Evolutionary conservation across 2,888 invertebrate genomes (phyloP), one percentile per base, ranked within the genome.

Genomic region (Acanthacorydalis orientalis): DNA sequence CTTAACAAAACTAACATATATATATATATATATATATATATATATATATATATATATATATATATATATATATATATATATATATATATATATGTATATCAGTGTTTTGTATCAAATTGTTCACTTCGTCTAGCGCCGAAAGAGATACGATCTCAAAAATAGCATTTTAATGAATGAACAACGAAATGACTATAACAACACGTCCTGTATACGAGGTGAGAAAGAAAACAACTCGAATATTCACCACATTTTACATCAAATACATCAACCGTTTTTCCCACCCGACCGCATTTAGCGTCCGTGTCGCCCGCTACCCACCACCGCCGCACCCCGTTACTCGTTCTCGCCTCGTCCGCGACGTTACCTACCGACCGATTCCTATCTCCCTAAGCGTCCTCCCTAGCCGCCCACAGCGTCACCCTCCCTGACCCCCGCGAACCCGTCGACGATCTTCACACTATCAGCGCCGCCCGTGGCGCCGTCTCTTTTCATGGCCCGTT

Each of bases 341-440:
- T 46, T 39, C 48, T 48, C 49, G 44, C 49, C 48, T 48, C 46
- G 48, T 49, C 48, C 34, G 39, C 31, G 42, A 47, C 46, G 45
- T 44, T 37, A 37, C 42, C 38, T 38, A 12, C 39, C 34, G 32
- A 11, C 43, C 33, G 31, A 34, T 15, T 33, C 43, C 16, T 48
- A 44, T 44, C 34, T 48, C 35, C 48, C 46, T 48, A 6, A 2
- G 23, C 46, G 31, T 43, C 46, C 15, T 6, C 11, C 41, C 46
- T 48, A 6, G 3, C 3, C 46, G 31, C 38, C 46, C 15, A 14
- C 11, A 4, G 15, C 34, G 35, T 41, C 31, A 23, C 6, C 40
- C 15, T 40, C 23, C 31, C 38, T 35, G 9, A 23, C 40, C 33
- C 35, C 42, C 15, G 16, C 31, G 16, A n/a, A 42, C 15, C n/a